Evolutionary conservation across 2,113 vertebrate genomes (phyloP).

Genomic region (Narcine bancroftii): DNA sequence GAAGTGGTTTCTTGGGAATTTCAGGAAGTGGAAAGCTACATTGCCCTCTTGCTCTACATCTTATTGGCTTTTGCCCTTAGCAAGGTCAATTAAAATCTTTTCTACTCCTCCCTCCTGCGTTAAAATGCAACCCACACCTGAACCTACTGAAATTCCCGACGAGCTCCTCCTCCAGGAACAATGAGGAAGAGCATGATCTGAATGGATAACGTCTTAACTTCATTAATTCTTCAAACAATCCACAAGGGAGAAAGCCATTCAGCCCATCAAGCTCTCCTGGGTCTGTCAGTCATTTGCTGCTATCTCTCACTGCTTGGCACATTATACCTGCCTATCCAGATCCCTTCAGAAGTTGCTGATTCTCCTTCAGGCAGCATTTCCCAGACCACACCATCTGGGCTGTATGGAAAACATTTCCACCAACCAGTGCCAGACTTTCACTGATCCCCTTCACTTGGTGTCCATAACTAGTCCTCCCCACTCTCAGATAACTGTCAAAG

Average conservation of each 20-base stretch:
- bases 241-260: background rate
- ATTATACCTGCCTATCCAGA: background rate
- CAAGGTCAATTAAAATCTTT: no score
- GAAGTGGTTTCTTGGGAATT: background rate
- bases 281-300: background rate
- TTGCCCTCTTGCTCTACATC: no score
- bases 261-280: background rate
- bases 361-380: background rate
- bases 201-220: background rate
- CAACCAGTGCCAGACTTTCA: background rate
- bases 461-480: background rate
- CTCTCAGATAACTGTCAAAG: no score
- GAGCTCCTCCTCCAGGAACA: background rate
- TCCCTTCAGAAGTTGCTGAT: background rate
- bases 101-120: no score
- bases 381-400: background rate
- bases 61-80: no score
- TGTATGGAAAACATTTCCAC: background rate
- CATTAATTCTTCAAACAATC: background rate
- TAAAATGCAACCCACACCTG: no score
- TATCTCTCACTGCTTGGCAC: background rate
- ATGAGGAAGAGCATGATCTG: background rate
- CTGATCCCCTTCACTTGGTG: background rate
- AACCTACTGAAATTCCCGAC: background rate
- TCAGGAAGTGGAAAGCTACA: background rate